A percentile compares a stretch with the other conserved stretches of the same genome.
Evolutionary conservation across 2,113 vertebrate species (phyloP).

Genomic region (Hydrolagus affinis): DNA sequence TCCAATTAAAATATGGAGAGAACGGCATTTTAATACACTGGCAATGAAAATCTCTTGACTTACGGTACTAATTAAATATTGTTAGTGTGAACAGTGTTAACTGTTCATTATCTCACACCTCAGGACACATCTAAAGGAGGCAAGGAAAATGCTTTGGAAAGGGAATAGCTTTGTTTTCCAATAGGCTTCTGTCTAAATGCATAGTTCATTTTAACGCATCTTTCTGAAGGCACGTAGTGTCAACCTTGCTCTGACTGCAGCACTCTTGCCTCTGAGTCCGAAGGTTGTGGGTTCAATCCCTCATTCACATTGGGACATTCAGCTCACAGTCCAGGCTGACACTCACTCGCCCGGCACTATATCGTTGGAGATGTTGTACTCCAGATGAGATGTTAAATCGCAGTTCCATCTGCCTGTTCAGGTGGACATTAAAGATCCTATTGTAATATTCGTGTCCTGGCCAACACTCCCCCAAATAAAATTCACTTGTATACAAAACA

Average conservation of each 20-base stretch:
- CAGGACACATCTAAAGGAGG: neutral
- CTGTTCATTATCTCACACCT: conserved; percentile 4
- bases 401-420: neutral
- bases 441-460: neutral
- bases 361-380: neutral
- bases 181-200: neutral
- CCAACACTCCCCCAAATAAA: neutral
- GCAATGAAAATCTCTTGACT: neutral
- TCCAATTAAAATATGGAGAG: conserved; percentile 30
- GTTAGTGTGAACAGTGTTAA: conserved; percentile 13
- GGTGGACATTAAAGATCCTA: neutral
- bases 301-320: neutral
- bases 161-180: neutral
- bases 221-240: no score
- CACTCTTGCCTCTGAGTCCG: neutral
- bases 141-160: neutral
- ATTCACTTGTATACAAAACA: no score
- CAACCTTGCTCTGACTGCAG: neutral
- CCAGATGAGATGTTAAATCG: neutral
- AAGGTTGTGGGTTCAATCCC: neutral
- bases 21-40: conserved; percentile 24
- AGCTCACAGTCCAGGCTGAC: neutral
- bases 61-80: conserved; percentile 27
- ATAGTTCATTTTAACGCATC: neutral
- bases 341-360: neutral